Evolutionary conservation across 1,140 invertebrate genomes (phyloP).

Genomic region (Drosophila suzukii): DNA sequence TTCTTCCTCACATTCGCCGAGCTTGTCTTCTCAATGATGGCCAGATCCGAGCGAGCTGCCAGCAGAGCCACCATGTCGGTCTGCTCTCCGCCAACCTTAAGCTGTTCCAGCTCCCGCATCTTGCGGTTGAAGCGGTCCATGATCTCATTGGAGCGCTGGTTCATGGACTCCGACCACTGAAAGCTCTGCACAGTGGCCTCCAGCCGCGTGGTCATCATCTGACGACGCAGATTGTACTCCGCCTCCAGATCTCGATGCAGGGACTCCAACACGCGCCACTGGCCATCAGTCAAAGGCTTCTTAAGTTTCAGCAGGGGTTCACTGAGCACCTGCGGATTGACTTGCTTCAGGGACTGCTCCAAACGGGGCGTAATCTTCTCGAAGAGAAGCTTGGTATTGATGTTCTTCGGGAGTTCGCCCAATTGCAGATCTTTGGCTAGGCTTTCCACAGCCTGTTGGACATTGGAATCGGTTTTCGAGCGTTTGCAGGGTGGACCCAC

Average conservation of each 20-base stretch:
- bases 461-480: constrained; percentile 90
- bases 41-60: constrained; percentile 92
- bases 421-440: constrained; percentile 92
- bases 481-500: constrained; percentile 83
- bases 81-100: constrained; percentile 86
- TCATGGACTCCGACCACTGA: constrained; percentile 94
- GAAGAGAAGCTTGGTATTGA: constrained; percentile 91
- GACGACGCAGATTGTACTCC: constrained; percentile 93
- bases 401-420: constrained; percentile 93
- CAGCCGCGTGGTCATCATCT: constrained; percentile 95
- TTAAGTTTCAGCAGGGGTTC: constrained; percentile 91
- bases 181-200: constrained; percentile 98
- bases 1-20: constrained; percentile 91
- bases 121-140: constrained; percentile 89
- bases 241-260: constrained; percentile 90
- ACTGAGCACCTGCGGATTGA: constrained; percentile 86
- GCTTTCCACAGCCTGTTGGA: constrained; percentile 90
- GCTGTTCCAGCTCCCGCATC: constrained; percentile 86
- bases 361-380: constrained; percentile 91
- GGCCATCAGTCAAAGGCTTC: constrained; percentile 88
- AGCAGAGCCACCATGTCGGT: constrained; percentile 90
- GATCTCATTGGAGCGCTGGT: constrained; percentile 90
- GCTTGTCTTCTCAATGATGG: constrained; percentile 95
- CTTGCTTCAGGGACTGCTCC: constrained; percentile 88
- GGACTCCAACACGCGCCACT: constrained; percentile 91